These are phyloP conservation scores for Ornithoptera alexandrae DNA, from an alignment of 2,888 invertebrate species.

Conservation along the genomic window DNA sequence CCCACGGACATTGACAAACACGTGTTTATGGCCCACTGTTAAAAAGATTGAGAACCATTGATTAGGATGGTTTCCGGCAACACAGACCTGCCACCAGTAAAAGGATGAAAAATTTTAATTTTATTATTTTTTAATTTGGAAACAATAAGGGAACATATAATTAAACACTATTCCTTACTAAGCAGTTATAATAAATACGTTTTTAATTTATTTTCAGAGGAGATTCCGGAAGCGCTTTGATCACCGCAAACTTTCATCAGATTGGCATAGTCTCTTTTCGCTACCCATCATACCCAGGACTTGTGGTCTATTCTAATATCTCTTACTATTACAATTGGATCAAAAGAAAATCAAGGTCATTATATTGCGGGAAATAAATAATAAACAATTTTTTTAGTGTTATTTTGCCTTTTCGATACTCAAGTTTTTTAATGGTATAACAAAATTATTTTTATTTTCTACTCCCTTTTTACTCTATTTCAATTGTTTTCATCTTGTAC, in stretches of 20 bases:
- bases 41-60: too few relatives aligned
- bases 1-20: too few relatives aligned
- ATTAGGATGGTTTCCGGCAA: too few relatives aligned
- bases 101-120: too few relatives aligned
- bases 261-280: constrained; percentile 54
- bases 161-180: neutral
- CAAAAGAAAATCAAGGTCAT: constrained; percentile 24
- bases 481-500: too few relatives aligned
- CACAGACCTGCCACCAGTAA: too few relatives aligned
- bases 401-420: neutral
- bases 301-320: constrained; percentile 52
- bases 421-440: too few relatives aligned
- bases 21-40: too few relatives aligned
- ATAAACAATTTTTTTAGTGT: neutral
- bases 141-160: neutral
- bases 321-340: constrained; percentile 51
- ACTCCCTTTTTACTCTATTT: too few relatives aligned
- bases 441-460: too few relatives aligned
- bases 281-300: constrained; percentile 33
- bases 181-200: neutral
- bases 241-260: constrained; percentile 37
- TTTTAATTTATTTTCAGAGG: constrained; percentile 39
- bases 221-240: constrained; percentile 53
- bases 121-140: too few relatives aligned
- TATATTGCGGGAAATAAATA: constrained; percentile 32